Evolutionary conservation across 2,797 vertebrate species (phyloP).

Genomic region (Gymnoscopelus braueri): DNA sequence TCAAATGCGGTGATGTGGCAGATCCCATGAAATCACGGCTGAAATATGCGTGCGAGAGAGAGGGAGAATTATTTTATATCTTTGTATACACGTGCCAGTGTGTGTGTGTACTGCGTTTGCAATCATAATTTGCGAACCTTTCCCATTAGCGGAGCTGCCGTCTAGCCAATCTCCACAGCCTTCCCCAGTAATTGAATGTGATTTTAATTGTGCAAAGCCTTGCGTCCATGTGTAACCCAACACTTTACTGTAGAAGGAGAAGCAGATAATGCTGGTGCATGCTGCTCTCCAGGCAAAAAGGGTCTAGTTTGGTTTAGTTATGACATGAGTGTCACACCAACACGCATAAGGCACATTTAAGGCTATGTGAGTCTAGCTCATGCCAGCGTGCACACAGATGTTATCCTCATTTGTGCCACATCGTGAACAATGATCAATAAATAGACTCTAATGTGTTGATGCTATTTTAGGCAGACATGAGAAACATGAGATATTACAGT

Average conservation of each 20-base stretch:
- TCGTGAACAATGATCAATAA: neutral
- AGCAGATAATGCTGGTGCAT: constrained; percentile 42
- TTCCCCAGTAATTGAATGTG: constrained; percentile 76
- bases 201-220: constrained; percentile 74
- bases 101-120: constrained; percentile 46
- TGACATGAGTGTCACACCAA: constrained; percentile 24
- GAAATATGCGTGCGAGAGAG: constrained; percentile 46
- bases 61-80: constrained; percentile 23
- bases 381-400: neutral
- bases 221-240: constrained; percentile 70
- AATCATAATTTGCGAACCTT: constrained; percentile 63
- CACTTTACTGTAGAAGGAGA: constrained; percentile 38
- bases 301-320: constrained; percentile 23
- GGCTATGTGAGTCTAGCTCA: neutral
- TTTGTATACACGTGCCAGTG: constrained; percentile 39
- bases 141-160: constrained; percentile 67
- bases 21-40: constrained; percentile 56
- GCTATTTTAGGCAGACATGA: neutral
- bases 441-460: neutral
- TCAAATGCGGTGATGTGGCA: constrained; percentile 39
- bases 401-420: neutral
- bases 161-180: constrained; percentile 56
- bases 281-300: constrained; percentile 35
- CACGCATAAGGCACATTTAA: neutral
- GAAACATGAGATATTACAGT: constrained; percentile 39